Base-by-base conservation (phyloP, 2,797 vertebrate species). In the Dryobates pubescens region DNA sequence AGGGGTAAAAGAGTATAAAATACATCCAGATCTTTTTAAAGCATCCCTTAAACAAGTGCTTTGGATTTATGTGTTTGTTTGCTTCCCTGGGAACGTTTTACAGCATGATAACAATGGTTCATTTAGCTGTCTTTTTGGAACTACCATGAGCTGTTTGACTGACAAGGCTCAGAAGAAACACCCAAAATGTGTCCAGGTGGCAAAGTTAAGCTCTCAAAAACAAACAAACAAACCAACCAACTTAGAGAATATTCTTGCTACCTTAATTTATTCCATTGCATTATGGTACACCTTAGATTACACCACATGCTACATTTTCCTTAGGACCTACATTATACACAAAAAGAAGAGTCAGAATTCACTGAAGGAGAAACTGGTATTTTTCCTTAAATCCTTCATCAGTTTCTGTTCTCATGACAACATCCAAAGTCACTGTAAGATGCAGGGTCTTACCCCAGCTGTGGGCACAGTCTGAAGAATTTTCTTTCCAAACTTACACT, bases 391-490 rank as follows among this genome's bases (percentile, higher is more conserved):
- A 22, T 15, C 22, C 14, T 54, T 45, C 63, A n/a, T 57, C 36
- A 14, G 2, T 49, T 24, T 47, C 70, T 83, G 41, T 17, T 81
- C 56, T 75, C 13, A 2, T 32, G 49, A 14, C 12, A 41, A 23
- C 41, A 56, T 32, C 23, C 29, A 23, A 24, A 10, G 9, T 18
- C 19, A 0, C 22, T 5, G 20, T 12, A 18, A 20, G 16, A 26
- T 23, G 54, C 30, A 65, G 63, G 49, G 59, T 19, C 32, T 69
- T 26, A 23, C 13, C 30, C 17, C 38, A 65, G 54, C 56, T 30
- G 1, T 0, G 6, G 57, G 23, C 3, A 5, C 17, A 47, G 18
- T 7, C 26, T 30, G 54, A 57, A 64, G 24, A 62, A 45, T 58
- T 65, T 81, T 69, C 45, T 53, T 12, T 8, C 10, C 18, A 11